Evolutionary conservation across 2,113 vertebrate genomes (phyloP), one percentile per base, ranked within the genome.

Genomic region (Pteronura brasiliensis): DNA sequence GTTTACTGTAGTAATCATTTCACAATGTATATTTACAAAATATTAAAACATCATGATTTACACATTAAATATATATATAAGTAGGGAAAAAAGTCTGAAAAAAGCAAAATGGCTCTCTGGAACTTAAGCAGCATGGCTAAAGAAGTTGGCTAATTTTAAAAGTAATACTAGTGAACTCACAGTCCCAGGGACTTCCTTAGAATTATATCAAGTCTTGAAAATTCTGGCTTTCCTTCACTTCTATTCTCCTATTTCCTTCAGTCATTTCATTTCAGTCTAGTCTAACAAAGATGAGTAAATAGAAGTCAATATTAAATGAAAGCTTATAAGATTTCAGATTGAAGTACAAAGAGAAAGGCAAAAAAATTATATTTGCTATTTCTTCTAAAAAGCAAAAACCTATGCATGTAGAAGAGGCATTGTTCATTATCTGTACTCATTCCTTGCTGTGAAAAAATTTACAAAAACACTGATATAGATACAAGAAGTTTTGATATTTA

Each of bases 241-340:
- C 34, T 63, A 4, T 17, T 93, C 44, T 63, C 47, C 21, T 14
- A 57, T 82, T 94, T 79, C 9, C 59, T 57, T 77, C 63, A 76
- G 4, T 52, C 5, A 63, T 88, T 74, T 74, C 36, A n/a, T n/a
- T n/a, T n/a, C n/a, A n/a, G n/a, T 31, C 39, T 76, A 27, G 74
- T 90, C 34, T 95, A 25, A 34, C 15, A 93, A 86, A 71, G 36
- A 72, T 3, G 96, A 94, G 12, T 83, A 92, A 97, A 52, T 34
- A 57, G 14, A 93, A 91, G 31, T 89, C 12, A 81, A 92, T 34
- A 81, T 81, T 83, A 67, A 90, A 65, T 1, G 74, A 82, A 27
- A 94, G 3, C 5, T 79, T 90, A 25, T 7, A 83, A 52, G 29
- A 65, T 69, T 84, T 95, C 23, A 83, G 13, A 88, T 72, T 79